Evolutionary conservation across 2,888 invertebrate genomes (phyloP), one percentile per base, ranked within the genome.

Genomic region (Ferdinandea cuprea): DNA sequence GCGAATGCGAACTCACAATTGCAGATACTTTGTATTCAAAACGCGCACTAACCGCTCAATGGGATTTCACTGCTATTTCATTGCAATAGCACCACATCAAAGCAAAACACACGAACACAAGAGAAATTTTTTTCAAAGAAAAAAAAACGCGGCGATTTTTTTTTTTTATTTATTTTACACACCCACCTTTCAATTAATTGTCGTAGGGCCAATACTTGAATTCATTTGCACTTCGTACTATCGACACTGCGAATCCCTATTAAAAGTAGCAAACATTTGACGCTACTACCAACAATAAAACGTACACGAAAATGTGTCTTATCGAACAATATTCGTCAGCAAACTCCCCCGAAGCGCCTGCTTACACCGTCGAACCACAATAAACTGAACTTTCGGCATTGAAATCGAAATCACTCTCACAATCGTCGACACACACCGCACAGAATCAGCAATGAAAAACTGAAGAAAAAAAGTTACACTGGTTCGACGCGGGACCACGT

Each of bases 1-100:
- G 44, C 68, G 59, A 58, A 66, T 35, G n/a, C n/a, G n/a, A 65
- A 52, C 48, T 35, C 71, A 66, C 77, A 54, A 77, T 66, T 54
- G 54, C 46, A 35, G 65, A 71, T 78, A 73, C 59, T 83, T 78
- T 50, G 68, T 83, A 83, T 83, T 78, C 83, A 58, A 61, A 68
- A 50, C 72, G 66, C 72, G 68, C 46, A 54, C 65, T 61, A 30
- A 61, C 56, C 61, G 28, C 77, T 78, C 68, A 52, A 76, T 76
- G 54, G 44, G 48, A 73, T 78, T 83, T 68, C 68, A 78, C 78
- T 78, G 78, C 46, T 72, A 72, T 77, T 77, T 72, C 58, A 61
- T 72, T 54, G 65, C 65, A 44, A 71, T 56, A 68, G 30, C 66
- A 48, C 40, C 40, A 37, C 61, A 59, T 35, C 25, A 19, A 54